These are phyloP conservation scores for Hycleus phaleratus DNA, from an alignment of 1,140 invertebrate genomes.

Conservation along the genomic window DNA sequence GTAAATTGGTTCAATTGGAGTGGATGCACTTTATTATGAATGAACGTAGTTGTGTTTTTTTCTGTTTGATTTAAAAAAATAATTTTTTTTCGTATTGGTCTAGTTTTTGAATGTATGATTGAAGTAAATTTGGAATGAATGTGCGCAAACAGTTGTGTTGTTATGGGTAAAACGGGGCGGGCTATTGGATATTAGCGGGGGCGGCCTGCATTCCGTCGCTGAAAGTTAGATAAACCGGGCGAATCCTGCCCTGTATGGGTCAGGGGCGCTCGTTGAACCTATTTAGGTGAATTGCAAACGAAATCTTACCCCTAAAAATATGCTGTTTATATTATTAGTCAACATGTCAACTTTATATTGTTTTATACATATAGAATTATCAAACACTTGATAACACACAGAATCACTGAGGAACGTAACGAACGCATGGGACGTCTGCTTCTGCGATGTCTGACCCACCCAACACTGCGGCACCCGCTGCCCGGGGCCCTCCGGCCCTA, in stretches of 20 bases:
- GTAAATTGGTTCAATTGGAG: too few species aligned
- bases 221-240: too few species aligned
- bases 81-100: too few species aligned
- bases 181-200: not conserved
- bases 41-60: too few species aligned
- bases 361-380: too few species aligned
- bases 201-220: too few species aligned
- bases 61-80: too few species aligned
- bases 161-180: not conserved
- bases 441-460: conserved; percentile 41
- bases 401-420: conserved; percentile 11
- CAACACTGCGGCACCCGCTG: conserved; percentile 41
- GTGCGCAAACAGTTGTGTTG: conserved; percentile 9
- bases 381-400: not conserved
- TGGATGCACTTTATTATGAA: too few species aligned
- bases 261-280: too few species aligned
- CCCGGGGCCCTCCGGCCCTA: conserved; percentile 35
- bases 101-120: not conserved
- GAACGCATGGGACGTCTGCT: conserved; percentile 27
- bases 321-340: not conserved
- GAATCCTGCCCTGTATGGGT: too few species aligned
- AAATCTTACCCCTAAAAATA: conserved; percentile 10
- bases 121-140: conserved; percentile 9
- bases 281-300: not conserved
- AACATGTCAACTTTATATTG: conserved; percentile 7